phyloP scores from a whole-genome alignment of 2,888 invertebrate genomes.

The Yponomeuta malinellus region DNA sequence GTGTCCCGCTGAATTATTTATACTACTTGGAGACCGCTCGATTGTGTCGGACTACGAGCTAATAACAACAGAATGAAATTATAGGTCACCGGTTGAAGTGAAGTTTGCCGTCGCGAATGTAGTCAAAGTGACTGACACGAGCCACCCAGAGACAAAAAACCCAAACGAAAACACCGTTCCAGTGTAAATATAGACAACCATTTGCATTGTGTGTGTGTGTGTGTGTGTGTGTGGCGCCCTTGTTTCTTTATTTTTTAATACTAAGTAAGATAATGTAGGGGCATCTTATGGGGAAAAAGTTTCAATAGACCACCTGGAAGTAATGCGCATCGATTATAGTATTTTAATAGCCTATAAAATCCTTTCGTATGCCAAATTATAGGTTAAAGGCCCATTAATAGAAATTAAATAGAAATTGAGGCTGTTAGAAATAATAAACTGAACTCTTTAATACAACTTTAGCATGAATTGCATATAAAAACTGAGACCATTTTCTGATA shows the following conservation, averaged over 20 bases:
- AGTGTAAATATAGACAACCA: neutral
- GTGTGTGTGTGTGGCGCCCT: neutral
- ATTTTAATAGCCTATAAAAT: neutral
- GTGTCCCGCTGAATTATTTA: slow-evolving; percentile 56
- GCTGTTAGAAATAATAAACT: neutral
- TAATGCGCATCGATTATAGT: neutral
- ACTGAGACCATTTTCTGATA: neutral
- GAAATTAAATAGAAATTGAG: neutral
- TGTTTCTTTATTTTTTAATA: neutral
- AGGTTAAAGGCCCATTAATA: neutral
- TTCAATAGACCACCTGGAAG: neutral
- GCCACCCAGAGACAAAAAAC: slow-evolving; percentile 63
- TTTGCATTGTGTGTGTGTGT: neutral
- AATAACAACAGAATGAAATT: neutral
- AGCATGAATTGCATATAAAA: neutral
- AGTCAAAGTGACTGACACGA: slow-evolving; percentile 32
- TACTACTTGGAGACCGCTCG: slow-evolving; percentile 27
- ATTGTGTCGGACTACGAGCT: neutral
- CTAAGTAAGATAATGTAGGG: neutral
- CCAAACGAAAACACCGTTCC: slow-evolving; percentile 25
- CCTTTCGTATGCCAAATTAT: neutral
- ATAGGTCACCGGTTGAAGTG: neutral
- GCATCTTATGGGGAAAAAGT: neutral
- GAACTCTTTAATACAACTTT: neutral
- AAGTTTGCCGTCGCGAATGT: neutral